phyloP scores from a whole-genome alignment of 1,140 invertebrate species.

The Amyelois transitella region DNA sequence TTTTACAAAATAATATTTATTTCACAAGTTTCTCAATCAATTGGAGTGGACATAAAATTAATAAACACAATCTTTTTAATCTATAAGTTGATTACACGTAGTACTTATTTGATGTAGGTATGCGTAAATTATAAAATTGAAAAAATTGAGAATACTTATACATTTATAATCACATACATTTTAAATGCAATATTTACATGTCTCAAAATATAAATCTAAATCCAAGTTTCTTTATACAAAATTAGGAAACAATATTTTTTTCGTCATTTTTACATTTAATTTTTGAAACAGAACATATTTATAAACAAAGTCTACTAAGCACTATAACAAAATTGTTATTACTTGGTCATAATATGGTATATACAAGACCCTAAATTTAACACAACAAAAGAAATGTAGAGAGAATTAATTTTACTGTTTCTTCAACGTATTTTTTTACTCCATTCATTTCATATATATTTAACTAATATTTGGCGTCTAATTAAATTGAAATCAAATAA shows the following conservation, averaged over 20 bases:
- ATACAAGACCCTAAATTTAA: conserved; percentile 34
- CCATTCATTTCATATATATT: conserved; percentile 25
- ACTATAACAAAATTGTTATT: conserved; percentile 29
- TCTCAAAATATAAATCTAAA: conserved; percentile 31
- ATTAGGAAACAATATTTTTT: conserved; percentile 29
- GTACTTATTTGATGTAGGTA: conserved; percentile 35
- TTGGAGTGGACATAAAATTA: conserved; percentile 34
- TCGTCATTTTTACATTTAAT: conserved; percentile 28
- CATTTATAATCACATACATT: conserved; percentile 55
- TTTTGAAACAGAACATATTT: conserved; percentile 43
- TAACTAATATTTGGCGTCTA: conserved; percentile 68
- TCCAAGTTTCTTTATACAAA: conserved; percentile 33
- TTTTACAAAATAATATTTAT: conserved; percentile 69
- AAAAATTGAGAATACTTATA: conserved; percentile 39
- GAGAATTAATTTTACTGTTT: not conserved
- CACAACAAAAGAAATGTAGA: conserved; percentile 9
- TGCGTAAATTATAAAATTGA: conserved; percentile 35
- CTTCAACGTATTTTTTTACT: conserved; percentile 5
- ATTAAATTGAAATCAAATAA: conserved; percentile 38
- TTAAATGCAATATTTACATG: conserved; percentile 70
- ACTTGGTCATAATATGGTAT: conserved; percentile 11
- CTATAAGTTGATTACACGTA: conserved; percentile 46
- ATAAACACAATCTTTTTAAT: conserved; percentile 60
- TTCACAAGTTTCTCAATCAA: conserved; percentile 45
- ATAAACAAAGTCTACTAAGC: conserved; percentile 13